Conservation (phyloP, 2,113 vertebrate species). For the Apodemus speciosus region DNA sequence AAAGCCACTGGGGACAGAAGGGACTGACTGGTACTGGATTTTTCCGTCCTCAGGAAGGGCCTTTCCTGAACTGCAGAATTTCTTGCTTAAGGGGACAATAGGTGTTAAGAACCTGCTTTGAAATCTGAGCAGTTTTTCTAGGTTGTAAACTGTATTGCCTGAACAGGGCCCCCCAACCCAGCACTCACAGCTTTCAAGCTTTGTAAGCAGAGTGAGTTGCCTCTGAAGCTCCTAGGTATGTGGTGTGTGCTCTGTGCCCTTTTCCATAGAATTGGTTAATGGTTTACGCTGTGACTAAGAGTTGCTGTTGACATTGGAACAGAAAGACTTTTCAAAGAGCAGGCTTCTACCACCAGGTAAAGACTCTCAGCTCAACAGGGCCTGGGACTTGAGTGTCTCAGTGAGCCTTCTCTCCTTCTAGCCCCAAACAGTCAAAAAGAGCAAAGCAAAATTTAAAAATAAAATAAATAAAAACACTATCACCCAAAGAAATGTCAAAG, state of each 20-base stretch:
- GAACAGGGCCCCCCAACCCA: neutral
- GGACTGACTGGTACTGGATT: neutral
- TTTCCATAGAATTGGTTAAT: slow-evolving; percentile 42
- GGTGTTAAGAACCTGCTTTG: slow-evolving; percentile 56
- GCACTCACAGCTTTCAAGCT: neutral
- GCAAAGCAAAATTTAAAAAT: neutral
- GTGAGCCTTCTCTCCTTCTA: neutral
- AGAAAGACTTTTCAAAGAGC: slow-evolving; percentile 30
- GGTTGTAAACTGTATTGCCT: slow-evolving; percentile 21
- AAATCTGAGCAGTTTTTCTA: slow-evolving; percentile 50
- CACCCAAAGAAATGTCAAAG: neutral
- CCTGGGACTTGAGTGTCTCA: neutral
- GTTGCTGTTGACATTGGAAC: neutral
- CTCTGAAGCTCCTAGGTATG: fast-evolving
- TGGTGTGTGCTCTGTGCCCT: neutral
- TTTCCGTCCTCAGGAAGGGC: neutral
- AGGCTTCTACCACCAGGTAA: neutral
- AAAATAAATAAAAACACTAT: neutral
- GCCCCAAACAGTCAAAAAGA: fast-evolving
- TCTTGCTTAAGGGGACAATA: neutral
- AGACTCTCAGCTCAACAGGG: neutral
- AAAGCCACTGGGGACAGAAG: neutral
- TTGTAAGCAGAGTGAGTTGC: neutral
- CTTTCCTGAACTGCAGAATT: neutral
- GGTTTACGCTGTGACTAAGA: neutral